A percentile compares a stretch with the other conserved stretches of the same genome.
These are phyloP conservation scores for Panurus biarmicus DNA, from an alignment of 2,113 vertebrate species.

Conservation along the genomic window DNA sequence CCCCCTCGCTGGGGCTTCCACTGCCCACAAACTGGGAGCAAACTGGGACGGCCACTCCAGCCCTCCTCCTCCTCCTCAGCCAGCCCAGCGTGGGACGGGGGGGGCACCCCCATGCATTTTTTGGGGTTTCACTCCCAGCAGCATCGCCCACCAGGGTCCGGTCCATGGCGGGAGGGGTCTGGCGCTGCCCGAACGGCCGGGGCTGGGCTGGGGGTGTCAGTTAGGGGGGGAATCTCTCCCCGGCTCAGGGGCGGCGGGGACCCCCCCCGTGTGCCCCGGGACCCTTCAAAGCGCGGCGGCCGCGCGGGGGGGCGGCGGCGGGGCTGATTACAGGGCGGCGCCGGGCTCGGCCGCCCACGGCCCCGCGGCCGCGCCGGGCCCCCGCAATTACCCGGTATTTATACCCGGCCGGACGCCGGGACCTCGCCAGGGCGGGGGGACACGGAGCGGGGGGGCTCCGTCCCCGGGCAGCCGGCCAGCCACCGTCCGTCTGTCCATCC, in stretches of 20 bases:
- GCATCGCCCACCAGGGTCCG: no score
- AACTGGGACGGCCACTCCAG: not conserved
- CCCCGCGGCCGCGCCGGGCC: not conserved
- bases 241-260: not conserved
- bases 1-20: not conserved
- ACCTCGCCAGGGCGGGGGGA: not conserved
- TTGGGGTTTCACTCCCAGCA: not conserved
- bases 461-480: not conserved
- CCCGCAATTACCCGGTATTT: not conserved
- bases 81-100: no score
- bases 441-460: not conserved
- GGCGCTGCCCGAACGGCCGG: not conserved
- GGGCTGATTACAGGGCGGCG: conserved; percentile 43
- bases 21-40: not conserved
- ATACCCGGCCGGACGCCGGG: not conserved
- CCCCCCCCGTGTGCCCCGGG: not conserved
- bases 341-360: not conserved
- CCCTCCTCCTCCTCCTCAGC: not conserved
- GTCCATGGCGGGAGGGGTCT: not conserved
- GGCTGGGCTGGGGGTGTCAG: not conserved
- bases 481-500: not conserved
- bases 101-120: not conserved
- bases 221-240: not conserved
- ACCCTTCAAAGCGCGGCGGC: not conserved
- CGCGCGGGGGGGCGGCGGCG: not conserved